Evolutionary conservation across 2,888 invertebrate genomes (phyloP).

Genomic region (Pristionchus exspectatus): DNA sequence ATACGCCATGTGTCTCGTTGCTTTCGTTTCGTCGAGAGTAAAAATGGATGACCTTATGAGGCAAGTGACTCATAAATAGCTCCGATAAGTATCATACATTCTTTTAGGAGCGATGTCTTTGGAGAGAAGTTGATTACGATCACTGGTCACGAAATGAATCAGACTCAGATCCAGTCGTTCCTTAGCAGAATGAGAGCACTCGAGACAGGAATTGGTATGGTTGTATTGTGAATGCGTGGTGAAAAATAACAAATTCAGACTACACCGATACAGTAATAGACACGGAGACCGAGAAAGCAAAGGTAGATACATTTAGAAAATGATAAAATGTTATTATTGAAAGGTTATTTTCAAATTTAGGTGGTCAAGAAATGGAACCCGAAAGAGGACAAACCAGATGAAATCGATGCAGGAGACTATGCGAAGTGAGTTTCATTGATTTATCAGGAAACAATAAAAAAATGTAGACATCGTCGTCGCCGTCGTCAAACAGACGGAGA

Average conservation of each 20-base stretch:
- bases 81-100: constrained; percentile 46
- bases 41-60: constrained; percentile 79
- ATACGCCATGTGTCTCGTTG: constrained; percentile 87
- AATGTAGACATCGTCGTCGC: constrained; percentile 34
- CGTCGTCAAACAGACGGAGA: constrained; percentile 4
- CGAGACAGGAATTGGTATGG: constrained; percentile 53
- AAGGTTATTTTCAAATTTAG: background rate
- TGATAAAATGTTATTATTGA: background rate
- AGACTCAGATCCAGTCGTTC: constrained; percentile 73
- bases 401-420: constrained; percentile 68
- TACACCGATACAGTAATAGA: constrained; percentile 45
- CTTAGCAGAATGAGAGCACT: constrained; percentile 71
- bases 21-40: constrained; percentile 84
- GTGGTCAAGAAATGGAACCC: constrained; percentile 53
- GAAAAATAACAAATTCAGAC: constrained; percentile 9
- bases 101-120: constrained; percentile 70
- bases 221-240: background rate
- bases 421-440: background rate
- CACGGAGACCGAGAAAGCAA: constrained; percentile 48
- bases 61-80: background rate
- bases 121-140: constrained; percentile 77
- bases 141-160: constrained; percentile 74
- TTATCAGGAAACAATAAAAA: background rate
- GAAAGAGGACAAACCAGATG: constrained; percentile 63
- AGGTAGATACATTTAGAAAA: background rate